Evolutionary conservation across 1,140 invertebrate genomes (phyloP), one percentile per base, ranked within the genome.

Genomic region (Megathymus violae): DNA sequence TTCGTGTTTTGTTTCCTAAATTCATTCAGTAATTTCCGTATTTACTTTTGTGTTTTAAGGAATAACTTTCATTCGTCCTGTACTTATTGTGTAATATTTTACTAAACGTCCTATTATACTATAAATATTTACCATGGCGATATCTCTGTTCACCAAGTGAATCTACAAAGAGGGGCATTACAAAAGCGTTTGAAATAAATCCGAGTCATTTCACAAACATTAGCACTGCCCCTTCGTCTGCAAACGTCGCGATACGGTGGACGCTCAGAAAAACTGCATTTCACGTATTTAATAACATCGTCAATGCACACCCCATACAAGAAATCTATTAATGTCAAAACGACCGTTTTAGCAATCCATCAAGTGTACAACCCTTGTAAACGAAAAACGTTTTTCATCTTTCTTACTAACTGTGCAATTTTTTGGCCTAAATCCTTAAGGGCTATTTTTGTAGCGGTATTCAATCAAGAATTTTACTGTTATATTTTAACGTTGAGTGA

Each of bases 241-340:
- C 47, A n/a, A 13, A 46, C 6, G 6, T 25, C 15, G 15, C 40
- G 52, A 58, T 58, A 58, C 40, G 50, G 36, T 4, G 11, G 52
- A 58, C 52, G 52, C 78, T 84, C 79, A 77, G 67, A 78, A 85
- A 88, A 87, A 85, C 71, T 85, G 86, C 86, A 87, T 85, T 76
- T 89, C 84, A 87, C 77, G 81, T 82, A 82, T 84, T 81, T 88
- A 88, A 88, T 85, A 85, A 85, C 76, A 64, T 74, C 74, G 72
- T 81, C 80, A 76, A 70, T 72, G 63, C 73, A 71, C 70, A 74
- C 80, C 75, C 80, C 64, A 82, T 70, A 74, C 74, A 74, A 80
- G 77, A 80, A 85, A 85, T 81, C 81, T 85, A 85, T 89, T 87
- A 85, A 78, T 81, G 86, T 87, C 82, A 84, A 73, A 72, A 77